These are phyloP conservation scores for Acleris emargana DNA, from an alignment of 2,888 invertebrate species.

Conservation along the genomic window DNA sequence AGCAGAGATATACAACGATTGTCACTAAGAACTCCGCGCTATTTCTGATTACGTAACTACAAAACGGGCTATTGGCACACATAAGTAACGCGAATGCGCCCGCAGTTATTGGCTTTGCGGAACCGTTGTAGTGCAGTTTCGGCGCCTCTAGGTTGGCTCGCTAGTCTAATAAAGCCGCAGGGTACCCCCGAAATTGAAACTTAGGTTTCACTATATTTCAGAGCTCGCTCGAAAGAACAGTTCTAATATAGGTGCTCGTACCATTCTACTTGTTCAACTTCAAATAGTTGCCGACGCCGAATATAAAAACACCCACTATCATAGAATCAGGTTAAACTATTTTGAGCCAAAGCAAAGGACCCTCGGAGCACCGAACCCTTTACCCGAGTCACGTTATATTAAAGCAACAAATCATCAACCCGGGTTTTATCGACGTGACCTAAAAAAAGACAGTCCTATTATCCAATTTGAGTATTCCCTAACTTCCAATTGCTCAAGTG, in stretches of 20 bases:
- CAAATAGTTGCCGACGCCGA: neutral
- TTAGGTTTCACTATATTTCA: conserved; percentile 26
- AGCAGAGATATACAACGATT: conserved; percentile 33
- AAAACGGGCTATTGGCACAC: conserved; percentile 6
- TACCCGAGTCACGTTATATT: conserved; percentile 19
- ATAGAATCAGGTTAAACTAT: neutral
- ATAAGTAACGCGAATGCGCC: conserved; percentile 16
- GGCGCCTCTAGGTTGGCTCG: conserved; percentile 28
- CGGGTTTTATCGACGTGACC: conserved; percentile 23
- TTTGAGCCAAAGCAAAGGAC: neutral
- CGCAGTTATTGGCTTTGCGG: conserved; percentile 27
- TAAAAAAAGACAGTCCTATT: conserved; percentile 26
- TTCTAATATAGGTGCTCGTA: conserved; percentile 8
- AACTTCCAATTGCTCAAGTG: conserved; percentile 21
- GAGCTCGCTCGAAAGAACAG: conserved; percentile 10
- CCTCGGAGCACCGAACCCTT: conserved; percentile 7
- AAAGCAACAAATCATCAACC: conserved; percentile 28
- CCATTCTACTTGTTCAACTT: neutral
- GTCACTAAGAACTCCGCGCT: conserved; percentile 16
- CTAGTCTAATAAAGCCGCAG: conserved; percentile 28
- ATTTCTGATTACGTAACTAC: conserved; percentile 11
- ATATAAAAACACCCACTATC: neutral
- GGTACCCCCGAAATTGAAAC: conserved; percentile 28
- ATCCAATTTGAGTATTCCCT: conserved; percentile 20
- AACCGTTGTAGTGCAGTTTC: conserved; percentile 20